phyloP scores from a whole-genome alignment of 2,113 vertebrate species.

The Cynoglossus semilaevis region DNA sequence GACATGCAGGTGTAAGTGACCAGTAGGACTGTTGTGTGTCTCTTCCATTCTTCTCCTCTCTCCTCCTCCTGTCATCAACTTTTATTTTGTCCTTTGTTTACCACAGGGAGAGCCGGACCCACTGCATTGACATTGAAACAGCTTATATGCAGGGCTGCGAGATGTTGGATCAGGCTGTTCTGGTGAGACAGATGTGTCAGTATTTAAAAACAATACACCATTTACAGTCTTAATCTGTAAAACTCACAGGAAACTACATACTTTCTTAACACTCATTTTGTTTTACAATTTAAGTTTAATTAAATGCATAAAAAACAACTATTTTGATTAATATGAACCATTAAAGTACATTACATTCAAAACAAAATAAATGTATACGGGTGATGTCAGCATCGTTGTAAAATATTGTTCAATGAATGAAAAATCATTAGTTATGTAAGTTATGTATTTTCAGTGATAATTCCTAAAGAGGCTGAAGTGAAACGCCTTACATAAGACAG shows the following conservation, averaged over 20 bases:
- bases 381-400: too few species aligned
- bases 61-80: not conserved
- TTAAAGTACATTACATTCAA: too few species aligned
- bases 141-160: conserved; percentile 91
- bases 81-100: conserved; percentile 1
- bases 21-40: not conserved
- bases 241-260: too few species aligned
- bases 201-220: not conserved
- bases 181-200: conserved; percentile 72
- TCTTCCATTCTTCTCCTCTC: not conserved
- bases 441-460: not conserved
- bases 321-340: too few species aligned
- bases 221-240: not conserved
- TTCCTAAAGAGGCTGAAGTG: not conserved
- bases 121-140: conserved; percentile 94
- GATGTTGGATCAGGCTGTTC: conserved; percentile 89
- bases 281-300: too few species aligned
- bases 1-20: conserved; percentile 91
- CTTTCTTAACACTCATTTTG: too few species aligned
- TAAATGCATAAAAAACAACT: too few species aligned
- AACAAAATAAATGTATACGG: too few species aligned
- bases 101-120: conserved; percentile 85
- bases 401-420: too few species aligned
- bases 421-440: too few species aligned
- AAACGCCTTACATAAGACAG: not conserved